Base-by-base conservation (phyloP, 2,113 vertebrate species). In the Pyrgilauda ruficollis region DNA sequence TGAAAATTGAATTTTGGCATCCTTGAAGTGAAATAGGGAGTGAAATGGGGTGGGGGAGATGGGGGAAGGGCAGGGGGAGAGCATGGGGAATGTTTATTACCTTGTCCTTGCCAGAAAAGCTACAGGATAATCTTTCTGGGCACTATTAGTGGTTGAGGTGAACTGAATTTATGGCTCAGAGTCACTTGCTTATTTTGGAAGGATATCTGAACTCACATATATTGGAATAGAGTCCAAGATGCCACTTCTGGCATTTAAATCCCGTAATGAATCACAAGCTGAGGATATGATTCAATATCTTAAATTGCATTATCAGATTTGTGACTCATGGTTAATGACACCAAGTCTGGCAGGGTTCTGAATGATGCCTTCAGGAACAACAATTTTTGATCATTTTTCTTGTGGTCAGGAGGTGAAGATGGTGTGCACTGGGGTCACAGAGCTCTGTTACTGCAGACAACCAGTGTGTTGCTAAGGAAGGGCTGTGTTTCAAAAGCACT, bases 151-250 rank as follows among this genome's bases (percentile, higher is more conserved):
- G 67, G 62, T 77, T 79, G 73, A 96, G 62, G 84, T 68, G 78
- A 88, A 87, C 47, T 84, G 75, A 89, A 95, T 93, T 92, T 93
- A 89, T 93, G 64, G 56, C 22, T 91, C 14, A 70, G 77, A 95
- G 81, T 77, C 95, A 76, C 79, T 85, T 84, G 62, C 23, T 96
- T 90, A 61, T 90, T 96, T 95, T 95, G 93, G 85, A 97, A 95
- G 66, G 21, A 66, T 93, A 53, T 90, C 41, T 94, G 62, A 87
- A 79, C 75, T 73, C 62, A 62, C 58, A 58, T 64, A 55, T 91
- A 58, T 49, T 83, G 84, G 43, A 87, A 89, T 24, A 49, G 44
- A 79, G 58, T 91, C 78, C 66, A 87, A 87, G 74, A 85, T 30
- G 17, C 67, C 44, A 82, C 58, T 69, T 69, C 62, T 73, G 81